These are phyloP conservation scores for Vespertilio murinus DNA, from an alignment of 2,797 vertebrate genomes.

Conservation along the genomic window DNA sequence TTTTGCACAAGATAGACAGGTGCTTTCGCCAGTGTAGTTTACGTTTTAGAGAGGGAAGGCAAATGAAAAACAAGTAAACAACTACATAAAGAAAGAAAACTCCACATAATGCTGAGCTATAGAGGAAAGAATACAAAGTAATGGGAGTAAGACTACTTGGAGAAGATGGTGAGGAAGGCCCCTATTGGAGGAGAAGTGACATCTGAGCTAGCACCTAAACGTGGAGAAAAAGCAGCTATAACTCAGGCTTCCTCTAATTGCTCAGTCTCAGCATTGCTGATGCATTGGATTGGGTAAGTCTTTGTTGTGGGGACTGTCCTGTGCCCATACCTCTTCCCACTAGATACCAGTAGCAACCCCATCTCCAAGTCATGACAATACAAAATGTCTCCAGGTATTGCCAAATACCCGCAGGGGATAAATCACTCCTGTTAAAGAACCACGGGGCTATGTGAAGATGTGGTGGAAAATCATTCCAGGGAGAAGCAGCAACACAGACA, in stretches of 20 bases:
- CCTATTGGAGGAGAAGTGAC: neutral
- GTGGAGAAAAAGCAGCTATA: neutral
- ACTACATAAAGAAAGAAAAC: neutral
- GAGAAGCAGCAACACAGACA: neutral
- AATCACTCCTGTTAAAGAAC: neutral
- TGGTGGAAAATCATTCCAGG: neutral
- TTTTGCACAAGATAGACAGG: neutral
- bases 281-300: neutral
- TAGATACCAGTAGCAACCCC: neutral
- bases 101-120: neutral
- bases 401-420: neutral
- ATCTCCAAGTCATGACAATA: neutral
- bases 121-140: neutral
- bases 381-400: constrained; percentile 18
- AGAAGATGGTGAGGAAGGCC: neutral
- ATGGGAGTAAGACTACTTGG: neutral
- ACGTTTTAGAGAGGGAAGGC: neutral
- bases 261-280: neutral
- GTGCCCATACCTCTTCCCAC: neutral
- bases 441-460: neutral
- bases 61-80: neutral
- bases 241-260: neutral
- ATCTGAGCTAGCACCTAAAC: neutral
- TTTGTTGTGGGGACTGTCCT: neutral
- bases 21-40: neutral